phyloP scores from a whole-genome alignment of 2,888 invertebrate genomes.

The Tortrix viridana region DNA sequence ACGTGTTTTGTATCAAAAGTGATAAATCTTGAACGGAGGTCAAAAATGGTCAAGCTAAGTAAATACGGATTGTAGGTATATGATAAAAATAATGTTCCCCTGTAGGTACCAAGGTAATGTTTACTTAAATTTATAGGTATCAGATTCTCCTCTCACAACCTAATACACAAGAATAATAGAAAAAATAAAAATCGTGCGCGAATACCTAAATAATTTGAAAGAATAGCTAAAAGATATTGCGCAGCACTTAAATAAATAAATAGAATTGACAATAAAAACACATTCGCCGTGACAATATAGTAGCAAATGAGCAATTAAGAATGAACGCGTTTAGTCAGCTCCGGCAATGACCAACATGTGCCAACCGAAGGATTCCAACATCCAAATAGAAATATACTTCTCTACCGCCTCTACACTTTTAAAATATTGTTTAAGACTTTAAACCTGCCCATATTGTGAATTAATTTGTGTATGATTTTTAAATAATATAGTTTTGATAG shows the following conservation, averaged over 20 bases:
- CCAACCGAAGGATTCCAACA: neutral
- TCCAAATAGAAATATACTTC: neutral
- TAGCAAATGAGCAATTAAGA: conserved; percentile 47
- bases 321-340: conserved; percentile 40
- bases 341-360: neutral
- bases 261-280: conserved; percentile 53
- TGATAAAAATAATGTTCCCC: conserved; percentile 22
- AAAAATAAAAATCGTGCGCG: neutral
- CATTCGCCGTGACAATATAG: conserved; percentile 49
- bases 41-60: conserved; percentile 47
- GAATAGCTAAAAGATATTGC: conserved; percentile 40
- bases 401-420: neutral
- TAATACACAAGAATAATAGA: neutral
- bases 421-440: neutral
- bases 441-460: neutral
- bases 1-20: conserved; percentile 71
- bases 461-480: neutral
- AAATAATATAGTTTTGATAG: neutral
- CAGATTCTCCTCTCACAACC: neutral
- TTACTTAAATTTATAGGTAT: neutral
- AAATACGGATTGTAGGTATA: conserved; percentile 30
- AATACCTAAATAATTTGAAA: neutral
- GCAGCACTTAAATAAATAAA: conserved; percentile 45
- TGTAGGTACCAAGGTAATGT: neutral
- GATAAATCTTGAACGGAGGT: conserved; percentile 59